Conservation (phyloP, 2,888 invertebrate genomes). For the Aspidiotus rigidus region DNA sequence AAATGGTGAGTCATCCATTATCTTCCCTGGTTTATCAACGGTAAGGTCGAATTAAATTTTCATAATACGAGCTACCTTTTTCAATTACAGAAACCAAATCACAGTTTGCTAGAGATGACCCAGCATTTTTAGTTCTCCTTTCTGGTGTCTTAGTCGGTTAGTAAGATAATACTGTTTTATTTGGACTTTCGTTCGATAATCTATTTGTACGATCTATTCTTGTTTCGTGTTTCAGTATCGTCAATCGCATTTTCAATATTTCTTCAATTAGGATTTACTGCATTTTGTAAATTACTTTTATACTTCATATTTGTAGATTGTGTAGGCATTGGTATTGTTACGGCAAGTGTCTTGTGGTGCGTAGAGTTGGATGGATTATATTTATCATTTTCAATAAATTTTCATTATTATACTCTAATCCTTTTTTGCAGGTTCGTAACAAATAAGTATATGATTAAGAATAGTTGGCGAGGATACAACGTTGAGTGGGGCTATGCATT, state of each 20-base stretch:
- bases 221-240: slow-evolving; percentile 57
- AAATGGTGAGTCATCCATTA: slow-evolving; percentile 64
- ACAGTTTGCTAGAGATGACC: slow-evolving; percentile 98
- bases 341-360: slow-evolving; percentile 83
- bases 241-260: slow-evolving; percentile 81
- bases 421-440: slow-evolving; percentile 45
- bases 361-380: slow-evolving; percentile 40
- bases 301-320: slow-evolving; percentile 93
- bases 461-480: slow-evolving; percentile 57
- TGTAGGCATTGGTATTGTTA: slow-evolving; percentile 73
- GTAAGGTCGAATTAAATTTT: neutral
- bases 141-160: slow-evolving; percentile 72
- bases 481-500: slow-evolving; percentile 99
- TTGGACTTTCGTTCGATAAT: slow-evolving; percentile 18
- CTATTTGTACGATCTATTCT: slow-evolving; percentile 7
- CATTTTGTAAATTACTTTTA: slow-evolving; percentile 71
- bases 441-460: slow-evolving; percentile 65
- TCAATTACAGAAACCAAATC: slow-evolving; percentile 78
- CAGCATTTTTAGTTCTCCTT: slow-evolving; percentile 90
- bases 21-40: neutral
- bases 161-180: slow-evolving; percentile 41
- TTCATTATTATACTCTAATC: slow-evolving; percentile 3
- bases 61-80: slow-evolving; percentile 34
- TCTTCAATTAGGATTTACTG: slow-evolving; percentile 56
- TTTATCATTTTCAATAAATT: neutral